Evolutionary conservation across 2,113 vertebrate genomes (phyloP).

Genomic region (Ctenodactylus gundi): DNA sequence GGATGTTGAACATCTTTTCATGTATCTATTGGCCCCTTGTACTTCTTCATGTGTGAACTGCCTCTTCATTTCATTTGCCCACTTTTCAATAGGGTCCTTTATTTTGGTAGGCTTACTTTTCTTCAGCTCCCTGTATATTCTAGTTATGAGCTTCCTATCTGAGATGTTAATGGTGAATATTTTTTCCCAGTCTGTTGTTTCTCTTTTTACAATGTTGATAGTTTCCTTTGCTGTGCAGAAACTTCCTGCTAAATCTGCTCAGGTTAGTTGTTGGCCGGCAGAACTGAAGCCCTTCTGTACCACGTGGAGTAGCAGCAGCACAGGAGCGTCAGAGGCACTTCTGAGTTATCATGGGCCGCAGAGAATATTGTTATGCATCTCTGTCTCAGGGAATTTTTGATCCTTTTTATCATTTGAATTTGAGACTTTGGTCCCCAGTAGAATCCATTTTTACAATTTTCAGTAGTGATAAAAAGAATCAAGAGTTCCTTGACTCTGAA

Average conservation of each 20-base stretch:
- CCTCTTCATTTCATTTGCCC: too few relatives aligned
- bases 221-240: too few relatives aligned
- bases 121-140: too few relatives aligned
- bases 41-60: too few relatives aligned
- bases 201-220: too few relatives aligned
- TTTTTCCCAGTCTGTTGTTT: too few relatives aligned
- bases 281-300: not conserved
- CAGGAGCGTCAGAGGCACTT: not conserved
- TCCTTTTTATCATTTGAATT: not conserved
- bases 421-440: not conserved
- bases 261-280: not conserved
- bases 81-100: too few relatives aligned
- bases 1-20: too few relatives aligned
- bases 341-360: not conserved
- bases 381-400: not conserved
- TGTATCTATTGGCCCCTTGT: too few relatives aligned
- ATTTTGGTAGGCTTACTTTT: too few relatives aligned
- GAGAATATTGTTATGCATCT: not conserved
- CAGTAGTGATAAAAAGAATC: not conserved
- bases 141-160: too few relatives aligned
- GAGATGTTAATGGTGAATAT: too few relatives aligned
- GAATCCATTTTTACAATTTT: not conserved
- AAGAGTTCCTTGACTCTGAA: constrained; percentile 18
- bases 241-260: not conserved
- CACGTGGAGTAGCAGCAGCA: not conserved